Conservation (phyloP, 2,797 vertebrate genomes). For the Pseudochirops cupreus region DNA sequence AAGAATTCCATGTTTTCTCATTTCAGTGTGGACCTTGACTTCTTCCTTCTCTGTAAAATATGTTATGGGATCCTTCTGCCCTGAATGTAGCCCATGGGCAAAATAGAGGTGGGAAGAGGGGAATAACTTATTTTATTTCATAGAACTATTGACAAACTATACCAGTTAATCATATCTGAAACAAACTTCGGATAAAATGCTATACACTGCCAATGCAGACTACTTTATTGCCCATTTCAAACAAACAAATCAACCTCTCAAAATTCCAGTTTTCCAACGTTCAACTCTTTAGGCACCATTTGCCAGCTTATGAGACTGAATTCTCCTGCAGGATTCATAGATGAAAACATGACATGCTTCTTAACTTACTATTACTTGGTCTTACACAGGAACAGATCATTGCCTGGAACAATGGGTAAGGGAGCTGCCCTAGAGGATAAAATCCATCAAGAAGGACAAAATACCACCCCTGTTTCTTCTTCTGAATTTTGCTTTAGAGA, state of each 20-base stretch:
- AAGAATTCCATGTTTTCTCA: conserved; percentile 62
- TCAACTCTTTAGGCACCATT: conserved; percentile 59
- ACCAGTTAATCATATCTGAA: conserved; percentile 51
- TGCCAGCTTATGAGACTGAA: conserved; percentile 61
- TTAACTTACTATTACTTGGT: conserved; percentile 61
- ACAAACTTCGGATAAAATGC: conserved; percentile 69
- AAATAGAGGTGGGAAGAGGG: conserved; percentile 36
- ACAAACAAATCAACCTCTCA: conserved; percentile 59
- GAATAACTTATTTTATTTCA: conserved; percentile 48
- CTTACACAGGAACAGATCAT: conserved; percentile 53
- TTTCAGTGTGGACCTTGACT: conserved; percentile 63
- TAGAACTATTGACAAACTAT: conserved; percentile 52
- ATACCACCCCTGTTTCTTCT: neutral
- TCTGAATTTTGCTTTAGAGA: conserved; percentile 33
- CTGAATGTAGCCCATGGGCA: conserved; percentile 57
- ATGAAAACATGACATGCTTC: conserved; percentile 58
- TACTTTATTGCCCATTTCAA: conserved; percentile 63
- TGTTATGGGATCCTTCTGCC: conserved; percentile 60
- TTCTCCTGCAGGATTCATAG: conserved; percentile 52
- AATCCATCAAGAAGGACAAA: conserved; percentile 12
- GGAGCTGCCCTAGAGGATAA: conserved; percentile 38
- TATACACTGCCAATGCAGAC: conserved; percentile 79
- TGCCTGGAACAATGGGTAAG: conserved; percentile 43
- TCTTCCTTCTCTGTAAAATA: conserved; percentile 67
- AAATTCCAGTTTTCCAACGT: conserved; percentile 72